Conservation (phyloP, 2,797 vertebrate genomes). For the Premnoplex brunnescens region DNA sequence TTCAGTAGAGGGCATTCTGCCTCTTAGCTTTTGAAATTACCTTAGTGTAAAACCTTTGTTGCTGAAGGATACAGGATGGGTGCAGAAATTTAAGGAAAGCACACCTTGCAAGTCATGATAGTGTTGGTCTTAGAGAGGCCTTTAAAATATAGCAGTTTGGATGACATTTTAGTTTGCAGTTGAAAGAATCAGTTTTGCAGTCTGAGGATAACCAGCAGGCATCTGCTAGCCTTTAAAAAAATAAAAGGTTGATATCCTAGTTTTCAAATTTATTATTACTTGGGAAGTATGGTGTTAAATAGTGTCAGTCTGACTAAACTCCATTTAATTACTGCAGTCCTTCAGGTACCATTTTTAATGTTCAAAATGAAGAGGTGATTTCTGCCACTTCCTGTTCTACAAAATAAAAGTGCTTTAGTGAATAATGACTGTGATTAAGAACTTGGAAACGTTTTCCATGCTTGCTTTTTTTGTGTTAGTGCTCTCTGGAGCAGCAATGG, state of each 20-base stretch:
- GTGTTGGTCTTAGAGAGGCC: neutral
- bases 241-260: neutral
- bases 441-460: neutral
- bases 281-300: neutral
- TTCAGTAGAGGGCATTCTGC: neutral
- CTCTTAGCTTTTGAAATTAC: neutral
- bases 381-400: neutral
- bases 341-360: neutral
- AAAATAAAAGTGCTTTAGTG: neutral
- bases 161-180: neutral
- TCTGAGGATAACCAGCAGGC: neutral
- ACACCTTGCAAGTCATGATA: neutral
- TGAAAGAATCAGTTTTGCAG: neutral
- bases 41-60: neutral
- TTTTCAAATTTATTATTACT: neutral
- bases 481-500: neutral
- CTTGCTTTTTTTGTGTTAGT: neutral
- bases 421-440: conserved; percentile 2
- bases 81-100: neutral
- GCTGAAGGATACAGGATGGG: neutral
- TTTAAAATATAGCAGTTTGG: neutral
- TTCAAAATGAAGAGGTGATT: neutral
- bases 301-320: neutral
- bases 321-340: neutral
- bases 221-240: neutral